phyloP scores from a whole-genome alignment of 92 coral and sea anemone genomes.

The Phymanthus crucifer region DNA sequence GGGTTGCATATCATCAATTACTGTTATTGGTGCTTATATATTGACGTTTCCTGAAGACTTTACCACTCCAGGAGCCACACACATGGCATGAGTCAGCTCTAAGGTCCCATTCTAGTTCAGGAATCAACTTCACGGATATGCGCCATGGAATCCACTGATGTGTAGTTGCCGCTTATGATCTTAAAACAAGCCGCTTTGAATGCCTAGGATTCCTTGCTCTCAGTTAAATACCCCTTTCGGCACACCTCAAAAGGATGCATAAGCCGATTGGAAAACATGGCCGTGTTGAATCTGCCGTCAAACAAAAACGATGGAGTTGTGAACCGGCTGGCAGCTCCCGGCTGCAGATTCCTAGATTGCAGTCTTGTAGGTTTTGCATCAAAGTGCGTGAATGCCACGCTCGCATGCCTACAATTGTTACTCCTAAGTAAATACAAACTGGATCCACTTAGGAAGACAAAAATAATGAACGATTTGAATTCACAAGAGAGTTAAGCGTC shows the following conservation, averaged over 20 bases:
- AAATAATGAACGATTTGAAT: constrained; percentile 36
- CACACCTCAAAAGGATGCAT: constrained; percentile 49
- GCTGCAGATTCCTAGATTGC: not conserved
- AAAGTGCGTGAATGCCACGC: constrained; percentile 1
- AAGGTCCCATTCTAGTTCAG: not conserved
- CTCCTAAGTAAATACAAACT: constrained; percentile 28
- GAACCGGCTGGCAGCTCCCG: not conserved
- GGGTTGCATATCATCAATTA: constrained; percentile 1
- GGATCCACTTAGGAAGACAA: constrained; percentile 33
- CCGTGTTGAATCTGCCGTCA: not conserved
- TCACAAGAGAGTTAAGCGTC: constrained; percentile 35
- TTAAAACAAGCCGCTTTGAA: constrained; percentile 71
- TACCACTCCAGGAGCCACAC: constrained; percentile 9
- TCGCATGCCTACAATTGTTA: constrained; percentile 24
- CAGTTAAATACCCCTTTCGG: constrained; percentile 60
- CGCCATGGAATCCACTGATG: constrained; percentile 22
- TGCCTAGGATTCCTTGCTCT: constrained; percentile 66
- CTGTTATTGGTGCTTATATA: constrained; percentile 12
- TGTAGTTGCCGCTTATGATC: constrained; percentile 22
- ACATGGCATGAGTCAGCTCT: not conserved
- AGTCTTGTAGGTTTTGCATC: constrained; percentile 12
- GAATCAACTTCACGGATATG: constrained; percentile 20
- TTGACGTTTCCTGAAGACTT: constrained; percentile 28
- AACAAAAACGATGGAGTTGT: not conserved
- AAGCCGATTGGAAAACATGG: constrained; percentile 17